phyloP scores from a whole-genome alignment of 2,797 vertebrate genomes.

The Merluccius polli region DNA sequence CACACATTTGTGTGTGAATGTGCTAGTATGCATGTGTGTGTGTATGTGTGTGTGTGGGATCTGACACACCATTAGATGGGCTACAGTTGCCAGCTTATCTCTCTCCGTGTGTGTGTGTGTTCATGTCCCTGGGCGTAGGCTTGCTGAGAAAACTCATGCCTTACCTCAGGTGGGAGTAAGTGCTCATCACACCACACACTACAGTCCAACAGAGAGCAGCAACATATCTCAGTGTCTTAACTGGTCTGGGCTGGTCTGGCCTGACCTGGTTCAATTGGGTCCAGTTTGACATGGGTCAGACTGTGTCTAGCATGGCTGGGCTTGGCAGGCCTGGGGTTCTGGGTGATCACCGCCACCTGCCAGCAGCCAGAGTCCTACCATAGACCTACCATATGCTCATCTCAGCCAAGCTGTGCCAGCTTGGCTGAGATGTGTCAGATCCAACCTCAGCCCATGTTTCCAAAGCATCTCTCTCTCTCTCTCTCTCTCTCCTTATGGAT shows the following conservation, averaged over 20 bases:
- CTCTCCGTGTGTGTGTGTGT: conserved; percentile 31
- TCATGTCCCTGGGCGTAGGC: conserved; percentile 53
- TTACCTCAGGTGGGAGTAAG: conserved; percentile 45
- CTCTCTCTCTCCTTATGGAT: background rate
- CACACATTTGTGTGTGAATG: conserved; percentile 6
- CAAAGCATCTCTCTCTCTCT: conserved; percentile 30
- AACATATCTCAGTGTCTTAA: conserved; percentile 36
- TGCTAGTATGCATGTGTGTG: background rate
- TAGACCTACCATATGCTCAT: conserved; percentile 71
- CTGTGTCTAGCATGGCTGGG: conserved; percentile 66
- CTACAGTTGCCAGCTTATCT: conserved; percentile 44
- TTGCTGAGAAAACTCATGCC: conserved; percentile 50
- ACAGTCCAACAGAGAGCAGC: conserved; percentile 31
- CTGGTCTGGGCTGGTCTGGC: conserved; percentile 47
- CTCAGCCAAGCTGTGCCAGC: conserved; percentile 53
- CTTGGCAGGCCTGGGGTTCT: conserved; percentile 63
- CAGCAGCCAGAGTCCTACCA: conserved; percentile 67
- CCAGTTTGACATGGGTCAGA: conserved; percentile 54
- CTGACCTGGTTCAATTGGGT: conserved; percentile 40
- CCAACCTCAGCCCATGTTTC: conserved; percentile 49
- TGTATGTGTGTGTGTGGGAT: conserved; percentile 22
- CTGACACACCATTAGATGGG: conserved; percentile 42
- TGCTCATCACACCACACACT: conserved; percentile 21
- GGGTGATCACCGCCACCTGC: conserved; percentile 66
- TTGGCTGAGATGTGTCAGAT: conserved; percentile 52